phyloP scores from a whole-genome alignment of 2,797 vertebrate species.

The Sebastes kiyomatsui region DNA sequence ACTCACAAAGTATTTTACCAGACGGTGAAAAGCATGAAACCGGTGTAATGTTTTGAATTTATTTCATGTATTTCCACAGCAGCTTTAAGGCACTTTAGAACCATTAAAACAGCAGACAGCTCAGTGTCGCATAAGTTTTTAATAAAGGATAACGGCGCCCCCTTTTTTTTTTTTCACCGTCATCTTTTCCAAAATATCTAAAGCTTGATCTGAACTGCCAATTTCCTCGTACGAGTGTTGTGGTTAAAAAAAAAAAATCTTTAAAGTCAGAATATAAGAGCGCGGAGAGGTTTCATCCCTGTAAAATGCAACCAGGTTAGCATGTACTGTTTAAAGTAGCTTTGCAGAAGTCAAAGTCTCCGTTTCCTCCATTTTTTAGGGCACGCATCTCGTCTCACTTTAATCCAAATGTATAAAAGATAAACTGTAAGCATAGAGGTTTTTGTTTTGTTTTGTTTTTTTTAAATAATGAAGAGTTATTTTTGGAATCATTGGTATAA shows the following conservation, averaged over 20 bases:
- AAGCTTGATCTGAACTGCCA: neutral
- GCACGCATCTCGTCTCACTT: conserved; percentile 8
- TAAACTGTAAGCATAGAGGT: conserved; percentile 30
- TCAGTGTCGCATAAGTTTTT: neutral
- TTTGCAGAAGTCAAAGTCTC: conserved; percentile 11
- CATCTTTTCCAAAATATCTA: neutral
- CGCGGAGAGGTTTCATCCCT: neutral
- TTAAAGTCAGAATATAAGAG: neutral
- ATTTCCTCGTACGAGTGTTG: neutral
- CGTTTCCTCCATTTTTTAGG: conserved; percentile 16
- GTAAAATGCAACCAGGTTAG: conserved; percentile 12
- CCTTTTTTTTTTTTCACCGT: neutral
- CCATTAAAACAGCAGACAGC: neutral
- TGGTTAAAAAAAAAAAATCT: neutral
- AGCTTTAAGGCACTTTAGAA: conserved; percentile 25
- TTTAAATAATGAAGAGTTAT: conserved; percentile 74
- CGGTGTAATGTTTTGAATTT: neutral
- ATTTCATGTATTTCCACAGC: neutral
- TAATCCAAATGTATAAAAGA: conserved; percentile 46
- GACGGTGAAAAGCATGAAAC: neutral
- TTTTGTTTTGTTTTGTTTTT: conserved; percentile 33
- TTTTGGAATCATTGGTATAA: conserved; percentile 70
- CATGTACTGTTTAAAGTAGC: conserved; percentile 30
- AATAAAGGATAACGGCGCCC: neutral
- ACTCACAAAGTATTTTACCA: neutral